These are phyloP conservation scores for Leucosticte australis DNA, from an alignment of 2,113 vertebrate genomes.

Conservation along the genomic window DNA sequence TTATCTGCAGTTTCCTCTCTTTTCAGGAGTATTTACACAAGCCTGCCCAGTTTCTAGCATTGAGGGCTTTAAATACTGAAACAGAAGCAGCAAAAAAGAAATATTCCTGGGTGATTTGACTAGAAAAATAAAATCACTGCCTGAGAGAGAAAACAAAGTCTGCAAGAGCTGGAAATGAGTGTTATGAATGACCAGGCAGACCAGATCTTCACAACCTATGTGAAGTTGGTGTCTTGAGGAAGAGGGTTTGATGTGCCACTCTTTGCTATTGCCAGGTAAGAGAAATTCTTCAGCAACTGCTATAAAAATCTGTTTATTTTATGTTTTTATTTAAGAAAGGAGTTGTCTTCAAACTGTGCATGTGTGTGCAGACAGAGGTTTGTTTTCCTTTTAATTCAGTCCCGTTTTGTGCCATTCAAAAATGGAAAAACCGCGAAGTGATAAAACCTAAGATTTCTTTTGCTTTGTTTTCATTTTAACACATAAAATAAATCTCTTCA, in stretches of 20 bases:
- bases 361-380: background rate
- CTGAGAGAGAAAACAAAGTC: background rate
- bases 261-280: background rate
- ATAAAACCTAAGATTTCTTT: background rate
- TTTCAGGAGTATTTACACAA: constrained; percentile 26
- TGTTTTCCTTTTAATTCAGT: background rate
- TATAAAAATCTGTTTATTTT: background rate
- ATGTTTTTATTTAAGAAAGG: background rate
- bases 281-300: background rate
- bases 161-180: background rate
- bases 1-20: constrained; percentile 9
- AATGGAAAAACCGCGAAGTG: background rate
- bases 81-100: background rate
- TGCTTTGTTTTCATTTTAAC: background rate
- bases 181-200: background rate
- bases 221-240: background rate
- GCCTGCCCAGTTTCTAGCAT: background rate
- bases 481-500: background rate
- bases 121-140: background rate
- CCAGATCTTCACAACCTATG: background rate
- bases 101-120: background rate
- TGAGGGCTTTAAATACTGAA: background rate
- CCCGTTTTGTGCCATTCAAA: background rate
- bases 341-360: background rate
- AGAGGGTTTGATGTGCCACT: background rate